Evolutionary conservation across 2,113 vertebrate genomes (phyloP).

Genomic region (Chloropsis hardwickii): DNA sequence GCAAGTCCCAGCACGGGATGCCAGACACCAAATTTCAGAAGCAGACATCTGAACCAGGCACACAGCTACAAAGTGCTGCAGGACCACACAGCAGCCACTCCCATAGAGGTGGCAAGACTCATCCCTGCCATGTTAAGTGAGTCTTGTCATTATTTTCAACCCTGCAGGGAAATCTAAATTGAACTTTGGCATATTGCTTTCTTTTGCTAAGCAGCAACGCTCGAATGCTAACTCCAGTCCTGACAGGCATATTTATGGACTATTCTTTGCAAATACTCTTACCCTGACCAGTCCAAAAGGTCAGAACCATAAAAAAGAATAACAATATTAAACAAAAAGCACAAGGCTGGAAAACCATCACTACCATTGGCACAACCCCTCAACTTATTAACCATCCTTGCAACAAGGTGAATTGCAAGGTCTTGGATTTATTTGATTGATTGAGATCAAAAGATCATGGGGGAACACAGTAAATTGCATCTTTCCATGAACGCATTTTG

Average conservation of each 20-base stretch:
- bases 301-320: constrained; percentile 9
- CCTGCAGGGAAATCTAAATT: neutral
- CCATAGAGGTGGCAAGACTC: neutral
- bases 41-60: neutral
- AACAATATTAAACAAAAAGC: neutral
- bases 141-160: constrained; percentile 15
- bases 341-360: neutral
- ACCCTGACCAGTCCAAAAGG: constrained; percentile 18
- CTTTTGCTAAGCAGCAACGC: neutral
- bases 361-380: neutral
- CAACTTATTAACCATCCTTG: neutral
- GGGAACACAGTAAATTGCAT: neutral
- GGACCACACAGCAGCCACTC: neutral
- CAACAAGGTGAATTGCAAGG: neutral
- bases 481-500: neutral
- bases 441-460: constrained; percentile 37
- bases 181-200: neutral
- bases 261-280: constrained; percentile 43
- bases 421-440: constrained; percentile 43
- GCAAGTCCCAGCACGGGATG: neutral
- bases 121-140: neutral
- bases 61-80: neutral
- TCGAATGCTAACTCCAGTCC: neutral
- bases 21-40: neutral
- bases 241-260: constrained; percentile 6